Evolutionary conservation across 1,140 invertebrate genomes (phyloP), one percentile per base, ranked within the genome.

Genomic region (Magallana ariakensis): DNA sequence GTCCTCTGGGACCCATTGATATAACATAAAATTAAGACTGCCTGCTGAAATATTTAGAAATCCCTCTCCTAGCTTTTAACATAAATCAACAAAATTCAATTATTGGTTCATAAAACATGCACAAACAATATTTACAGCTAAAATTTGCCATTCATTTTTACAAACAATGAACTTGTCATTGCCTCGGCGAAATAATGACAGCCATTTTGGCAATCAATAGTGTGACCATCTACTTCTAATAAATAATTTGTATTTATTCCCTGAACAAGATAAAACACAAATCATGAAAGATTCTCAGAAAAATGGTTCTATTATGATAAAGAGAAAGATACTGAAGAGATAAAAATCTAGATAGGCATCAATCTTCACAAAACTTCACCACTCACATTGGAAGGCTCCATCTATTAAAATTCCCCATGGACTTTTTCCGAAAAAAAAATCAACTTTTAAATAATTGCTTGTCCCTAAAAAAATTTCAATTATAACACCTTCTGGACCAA

Each of bases 11-110:
- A 26, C 22, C 66, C 66, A 75, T 75, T 75, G 66, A 75, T 75
- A 75, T 26, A 26, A 75, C 22, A 75, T 75, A 75, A 75, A 75
- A 75, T 75, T 75, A 75, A 75, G 66, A 75, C 54, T 82, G 80
- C 19, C 46, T 82, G 80, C 54, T 82, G 19, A 82, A 82, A 82
- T 82, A 82, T 82, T 82, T 54, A 55, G 16, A 56, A 82, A 54
- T 82, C 46, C 66, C 80, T 82, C 80, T 82, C 80, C 46, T 82
- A 75, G 80, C 80, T 82, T 82, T 82, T 82, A 82, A 82, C 80
- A 82, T 82, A 82, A 82, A 82, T 82, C 80, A 82, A 82, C 80
- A 82, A 55, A 9, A 82, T 55, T 82, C 80, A 82, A 82, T 82
- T 82, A 82, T 55, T 82, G 54, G 80, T 82, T n/a, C 16, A 82